Evolutionary conservation across 1,140 invertebrate species (phyloP).

Genomic region (Phortica variegata): DNA sequence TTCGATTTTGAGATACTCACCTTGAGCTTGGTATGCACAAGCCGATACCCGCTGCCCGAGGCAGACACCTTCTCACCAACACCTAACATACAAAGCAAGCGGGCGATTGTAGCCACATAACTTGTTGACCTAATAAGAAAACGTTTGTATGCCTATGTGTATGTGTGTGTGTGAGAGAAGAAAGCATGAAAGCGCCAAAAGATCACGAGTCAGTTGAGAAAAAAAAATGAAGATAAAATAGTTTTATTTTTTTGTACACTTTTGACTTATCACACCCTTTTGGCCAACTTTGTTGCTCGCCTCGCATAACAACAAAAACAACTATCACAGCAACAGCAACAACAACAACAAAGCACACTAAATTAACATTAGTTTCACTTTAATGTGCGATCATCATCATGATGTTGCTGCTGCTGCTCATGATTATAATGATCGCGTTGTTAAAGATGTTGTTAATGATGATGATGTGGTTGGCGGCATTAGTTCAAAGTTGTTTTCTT

Average conservation of each 20-base stretch:
- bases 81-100: too few species aligned
- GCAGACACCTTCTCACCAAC: slow-evolving; percentile 8
- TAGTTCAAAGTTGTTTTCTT: slow-evolving; percentile 35
- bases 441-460: background rate
- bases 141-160: slow-evolving; percentile 21
- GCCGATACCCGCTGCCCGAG: slow-evolving; percentile 12
- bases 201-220: too few species aligned
- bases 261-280: too few species aligned
- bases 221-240: too few species aligned
- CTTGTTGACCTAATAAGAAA: slow-evolving; percentile 10
- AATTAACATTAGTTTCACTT: background rate
- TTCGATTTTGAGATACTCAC: background rate
- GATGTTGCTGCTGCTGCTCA: background rate
- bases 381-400: background rate
- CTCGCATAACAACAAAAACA: too few species aligned
- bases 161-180: too few species aligned
- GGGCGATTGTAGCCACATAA: background rate
- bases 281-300: too few species aligned
- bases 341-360: slow-evolving; percentile 3
- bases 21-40: slow-evolving; percentile 14
- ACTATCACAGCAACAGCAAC: slow-evolving; percentile 13
- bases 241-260: too few species aligned
- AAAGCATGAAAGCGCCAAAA: too few species aligned
- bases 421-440: slow-evolving; percentile 3
- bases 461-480: slow-evolving; percentile 33